Percentiles rank a stretch among this genome's conserved stretches.
These are phyloP conservation scores for Phylloscopus trochiloides DNA, from an alignment of 2,113 vertebrate genomes.

Conservation along the genomic window DNA sequence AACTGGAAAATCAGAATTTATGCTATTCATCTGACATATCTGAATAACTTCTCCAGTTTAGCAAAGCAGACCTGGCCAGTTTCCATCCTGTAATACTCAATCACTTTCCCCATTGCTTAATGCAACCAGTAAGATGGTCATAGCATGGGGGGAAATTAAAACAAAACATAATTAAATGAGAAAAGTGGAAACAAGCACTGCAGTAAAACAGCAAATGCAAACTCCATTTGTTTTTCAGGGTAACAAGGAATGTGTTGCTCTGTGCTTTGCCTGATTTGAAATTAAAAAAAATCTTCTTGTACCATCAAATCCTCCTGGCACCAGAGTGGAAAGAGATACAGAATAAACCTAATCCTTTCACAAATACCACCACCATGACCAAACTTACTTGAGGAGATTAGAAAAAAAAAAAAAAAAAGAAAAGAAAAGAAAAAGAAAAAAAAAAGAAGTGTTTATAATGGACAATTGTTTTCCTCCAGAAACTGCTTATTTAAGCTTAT, in stretches of 20 bases:
- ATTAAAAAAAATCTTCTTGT: background rate
- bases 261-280: background rate
- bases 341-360: background rate
- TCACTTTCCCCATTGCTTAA: background rate
- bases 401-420: background rate
- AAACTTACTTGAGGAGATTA: background rate
- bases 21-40: background rate
- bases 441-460: background rate
- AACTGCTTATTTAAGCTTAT: background rate
- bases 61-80: background rate
- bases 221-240: background rate
- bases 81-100: background rate
- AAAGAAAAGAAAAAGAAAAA: background rate
- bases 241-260: background rate
- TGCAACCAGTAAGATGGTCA: background rate
- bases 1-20: background rate
- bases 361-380: background rate
- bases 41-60: background rate
- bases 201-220: background rate
- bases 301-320: background rate
- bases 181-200: background rate
- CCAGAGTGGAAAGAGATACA: background rate
- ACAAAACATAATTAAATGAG: background rate
- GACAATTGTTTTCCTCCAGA: background rate
- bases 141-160: fast-evolving